These are phyloP conservation scores for Aphidius colemani DNA, from an alignment of 2,888 invertebrate species.

Conservation along the genomic window DNA sequence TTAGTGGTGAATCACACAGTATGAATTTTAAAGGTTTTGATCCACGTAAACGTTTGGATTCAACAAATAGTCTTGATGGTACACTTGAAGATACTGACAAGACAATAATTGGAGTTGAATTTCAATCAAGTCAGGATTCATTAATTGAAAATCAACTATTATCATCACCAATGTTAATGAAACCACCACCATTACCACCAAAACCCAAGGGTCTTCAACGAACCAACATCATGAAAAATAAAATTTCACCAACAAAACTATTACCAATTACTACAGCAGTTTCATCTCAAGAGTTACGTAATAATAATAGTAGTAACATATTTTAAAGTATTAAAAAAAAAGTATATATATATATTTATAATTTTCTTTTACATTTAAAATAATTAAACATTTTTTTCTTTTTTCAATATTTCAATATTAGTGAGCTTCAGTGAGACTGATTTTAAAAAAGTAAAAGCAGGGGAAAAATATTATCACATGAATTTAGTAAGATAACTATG, in stretches of 20 bases:
- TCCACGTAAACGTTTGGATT: slow-evolving; percentile 44
- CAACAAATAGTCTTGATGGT: slow-evolving; percentile 45
- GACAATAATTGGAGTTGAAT: slow-evolving; percentile 47
- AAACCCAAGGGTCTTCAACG: slow-evolving; percentile 72
- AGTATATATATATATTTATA: background rate
- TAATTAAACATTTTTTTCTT: too few relatives aligned
- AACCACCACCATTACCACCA: slow-evolving; percentile 75
- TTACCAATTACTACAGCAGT: slow-evolving; percentile 46
- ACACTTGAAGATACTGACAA: slow-evolving; percentile 52
- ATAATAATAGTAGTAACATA: slow-evolving; percentile 43
- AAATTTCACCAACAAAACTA: slow-evolving; percentile 47
- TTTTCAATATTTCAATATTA: too few relatives aligned
- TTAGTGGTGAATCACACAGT: background rate
- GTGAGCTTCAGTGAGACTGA: background rate
- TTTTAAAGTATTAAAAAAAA: background rate
- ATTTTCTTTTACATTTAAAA: background rate
- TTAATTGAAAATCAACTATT: slow-evolving; percentile 5
- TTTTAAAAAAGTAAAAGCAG: slow-evolving; percentile 14
- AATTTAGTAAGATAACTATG: background rate
- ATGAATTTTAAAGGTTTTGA: slow-evolving; percentile 2
- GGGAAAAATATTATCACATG: slow-evolving; percentile 14
- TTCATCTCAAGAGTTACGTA: slow-evolving; percentile 40
- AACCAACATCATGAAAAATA: slow-evolving; percentile 60
- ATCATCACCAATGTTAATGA: slow-evolving; percentile 47
- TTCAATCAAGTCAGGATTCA: slow-evolving; percentile 7